Percentiles rank a stretch among this genome's conserved stretches.
These are phyloP conservation scores for Benitochromis conjunctus DNA, from an alignment of 2,113 vertebrate species.

Conservation along the genomic window DNA sequence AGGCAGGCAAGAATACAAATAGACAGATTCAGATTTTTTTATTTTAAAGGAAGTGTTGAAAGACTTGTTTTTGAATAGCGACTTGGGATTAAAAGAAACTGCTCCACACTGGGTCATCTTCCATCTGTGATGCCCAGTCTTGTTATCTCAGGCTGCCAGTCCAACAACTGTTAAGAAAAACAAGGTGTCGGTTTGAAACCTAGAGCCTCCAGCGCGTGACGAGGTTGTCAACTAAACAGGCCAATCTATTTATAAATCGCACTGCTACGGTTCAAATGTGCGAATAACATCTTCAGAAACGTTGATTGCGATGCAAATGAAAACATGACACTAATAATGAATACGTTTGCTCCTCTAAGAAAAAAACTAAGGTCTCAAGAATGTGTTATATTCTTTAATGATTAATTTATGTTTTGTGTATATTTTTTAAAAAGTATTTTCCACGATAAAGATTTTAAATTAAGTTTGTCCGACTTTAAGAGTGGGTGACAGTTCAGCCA, in stretches of 20 bases:
- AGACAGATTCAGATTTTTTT: conserved; percentile 27
- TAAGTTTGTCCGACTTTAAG: not conserved
- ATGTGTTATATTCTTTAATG: not conserved
- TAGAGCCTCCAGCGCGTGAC: not conserved
- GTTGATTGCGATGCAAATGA: not conserved
- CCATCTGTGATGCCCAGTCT: conserved; percentile 29
- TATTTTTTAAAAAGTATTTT: not conserved
- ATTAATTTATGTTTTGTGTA: not conserved
- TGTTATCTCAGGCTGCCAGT: conserved; percentile 40
- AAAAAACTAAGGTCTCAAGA: not conserved
- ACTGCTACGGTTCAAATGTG: not conserved
- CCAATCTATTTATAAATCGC: not conserved
- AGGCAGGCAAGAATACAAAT: conserved; percentile 48
- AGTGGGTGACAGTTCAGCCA: not conserved
- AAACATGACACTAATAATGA: not conserved
- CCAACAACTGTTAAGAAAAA: conserved; percentile 20
- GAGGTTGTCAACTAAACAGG: not conserved
- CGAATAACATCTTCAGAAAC: not conserved
- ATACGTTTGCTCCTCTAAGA: not conserved
- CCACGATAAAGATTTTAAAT: not conserved
- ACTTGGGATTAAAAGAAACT: conserved; percentile 41
- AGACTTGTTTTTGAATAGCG: conserved; percentile 46
- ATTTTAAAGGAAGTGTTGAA: conserved; percentile 33
- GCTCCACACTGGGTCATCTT: conserved; percentile 31
- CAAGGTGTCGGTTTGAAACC: conserved; percentile 3